phyloP scores from a whole-genome alignment of 37 sponge, comb jelly and placozoan genomes.

The Corticium candelabrum region DNA sequence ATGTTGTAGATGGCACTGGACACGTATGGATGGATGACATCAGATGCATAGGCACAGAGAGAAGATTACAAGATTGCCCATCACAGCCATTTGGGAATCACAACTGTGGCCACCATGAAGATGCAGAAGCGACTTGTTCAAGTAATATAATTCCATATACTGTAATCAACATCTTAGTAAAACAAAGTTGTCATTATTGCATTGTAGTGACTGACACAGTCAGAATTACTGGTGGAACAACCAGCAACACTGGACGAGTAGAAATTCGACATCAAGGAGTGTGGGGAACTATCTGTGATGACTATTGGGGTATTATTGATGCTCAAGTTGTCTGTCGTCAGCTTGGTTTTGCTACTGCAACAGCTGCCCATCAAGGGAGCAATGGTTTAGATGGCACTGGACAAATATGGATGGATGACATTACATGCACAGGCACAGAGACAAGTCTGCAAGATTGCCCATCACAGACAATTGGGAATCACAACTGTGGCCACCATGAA shows the following conservation, averaged over 20 bases:
- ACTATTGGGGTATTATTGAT: constrained; percentile 14
- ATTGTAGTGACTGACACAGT: no score
- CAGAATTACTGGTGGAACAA: constrained; percentile 13
- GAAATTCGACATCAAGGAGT: constrained; percentile 14
- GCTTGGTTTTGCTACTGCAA: constrained; percentile 11
- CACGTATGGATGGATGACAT: constrained; percentile 18
- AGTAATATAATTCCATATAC: no score
- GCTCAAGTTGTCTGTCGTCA: constrained; percentile 17
- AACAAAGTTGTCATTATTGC: no score
- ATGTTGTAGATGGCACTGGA: not conserved
- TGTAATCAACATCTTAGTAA: no score
- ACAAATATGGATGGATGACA: constrained; percentile 12
- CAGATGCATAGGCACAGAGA: constrained; percentile 22
- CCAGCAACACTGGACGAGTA: constrained; percentile 14
- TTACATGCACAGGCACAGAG: constrained; percentile 27
- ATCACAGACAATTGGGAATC: not conserved
- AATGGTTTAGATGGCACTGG: constrained; percentile 15
- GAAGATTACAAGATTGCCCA: constrained; percentile 6
- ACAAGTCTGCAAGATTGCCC: constrained; percentile 1
- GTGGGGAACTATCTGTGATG: constrained; percentile 37
- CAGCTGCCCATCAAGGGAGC: not conserved
- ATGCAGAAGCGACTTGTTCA: not conserved
- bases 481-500: constrained; percentile 20
- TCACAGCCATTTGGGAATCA: constrained; percentile 14
- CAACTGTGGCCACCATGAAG: constrained; percentile 8